A percentile compares a stretch with the other conserved stretches of the same genome.
Conservation (phyloP, 2,113 vertebrate genomes). For the Protomyctophum bolini region DNA sequence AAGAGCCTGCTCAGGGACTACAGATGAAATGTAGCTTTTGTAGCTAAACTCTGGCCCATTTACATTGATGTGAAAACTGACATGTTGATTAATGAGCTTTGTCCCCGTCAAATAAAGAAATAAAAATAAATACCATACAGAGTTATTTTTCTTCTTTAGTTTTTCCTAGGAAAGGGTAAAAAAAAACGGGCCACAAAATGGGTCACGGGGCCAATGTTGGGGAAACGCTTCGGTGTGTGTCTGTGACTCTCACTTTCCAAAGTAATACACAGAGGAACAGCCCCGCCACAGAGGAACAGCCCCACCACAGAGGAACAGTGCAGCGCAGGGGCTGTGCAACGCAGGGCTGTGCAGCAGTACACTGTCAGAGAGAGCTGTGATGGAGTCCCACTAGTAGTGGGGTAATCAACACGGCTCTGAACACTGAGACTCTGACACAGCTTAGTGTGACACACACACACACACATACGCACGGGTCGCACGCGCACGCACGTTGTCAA, state of each 20-base stretch:
- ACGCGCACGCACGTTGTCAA: not conserved
- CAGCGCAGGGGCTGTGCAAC: conserved; percentile 22
- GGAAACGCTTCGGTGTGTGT: too few species aligned
- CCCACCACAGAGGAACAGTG: not conserved
- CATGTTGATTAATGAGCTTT: too few species aligned
- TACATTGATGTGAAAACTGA: too few species aligned
- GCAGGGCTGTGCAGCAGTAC: conserved; percentile 15
- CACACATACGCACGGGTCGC: conserved; percentile 22
- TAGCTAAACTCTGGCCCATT: too few species aligned
- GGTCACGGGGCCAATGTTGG: not conserved
- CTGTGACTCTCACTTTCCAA: not conserved
- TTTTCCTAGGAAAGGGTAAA: not conserved
- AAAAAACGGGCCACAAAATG: not conserved
- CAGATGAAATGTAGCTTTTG: too few species aligned
- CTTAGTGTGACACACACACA: conserved; percentile 22
- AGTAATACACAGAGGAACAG: not conserved
- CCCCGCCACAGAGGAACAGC: not conserved
- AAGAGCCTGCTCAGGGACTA: too few species aligned
- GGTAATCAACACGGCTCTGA: conserved; percentile 40
- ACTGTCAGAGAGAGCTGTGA: conserved; percentile 49
- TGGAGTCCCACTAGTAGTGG: conserved; percentile 46
- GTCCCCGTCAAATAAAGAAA: too few species aligned
- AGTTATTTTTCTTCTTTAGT: too few species aligned
- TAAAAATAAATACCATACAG: too few species aligned
- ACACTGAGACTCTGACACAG: conserved; percentile 12